These are phyloP conservation scores for Parnassius glacialis DNA, from an alignment of 2,888 invertebrate species.

Conservation along the genomic window DNA sequence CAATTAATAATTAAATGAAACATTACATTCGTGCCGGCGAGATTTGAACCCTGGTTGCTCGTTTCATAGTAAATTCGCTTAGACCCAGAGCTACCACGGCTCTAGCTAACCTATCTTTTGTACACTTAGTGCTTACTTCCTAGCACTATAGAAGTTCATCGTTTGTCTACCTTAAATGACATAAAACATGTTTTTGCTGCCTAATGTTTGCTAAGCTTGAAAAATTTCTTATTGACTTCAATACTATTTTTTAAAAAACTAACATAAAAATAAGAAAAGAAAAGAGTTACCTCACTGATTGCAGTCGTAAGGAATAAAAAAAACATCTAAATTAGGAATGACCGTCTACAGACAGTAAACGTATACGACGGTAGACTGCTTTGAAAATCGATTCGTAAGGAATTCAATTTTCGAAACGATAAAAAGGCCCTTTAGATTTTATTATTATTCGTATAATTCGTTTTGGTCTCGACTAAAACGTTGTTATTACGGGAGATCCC, in stretches of 20 bases:
- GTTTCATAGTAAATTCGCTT: too few species aligned
- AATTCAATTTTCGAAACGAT: slow-evolving; percentile 29
- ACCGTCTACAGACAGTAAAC: not conserved
- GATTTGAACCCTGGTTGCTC: too few species aligned
- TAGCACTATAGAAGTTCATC: too few species aligned
- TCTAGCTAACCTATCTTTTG: too few species aligned
- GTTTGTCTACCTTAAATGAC: too few species aligned
- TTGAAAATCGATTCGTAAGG: slow-evolving; percentile 26
- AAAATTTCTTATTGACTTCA: not conserved
- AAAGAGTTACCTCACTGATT: not conserved
- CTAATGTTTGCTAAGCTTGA: not conserved
- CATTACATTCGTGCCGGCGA: too few species aligned
- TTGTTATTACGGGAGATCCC: slow-evolving; percentile 54
- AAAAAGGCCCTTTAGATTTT: slow-evolving; percentile 39
- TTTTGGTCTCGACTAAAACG: slow-evolving; percentile 43
- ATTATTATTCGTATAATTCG: slow-evolving; percentile 43
- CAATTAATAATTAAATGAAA: too few species aligned
- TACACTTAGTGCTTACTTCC: too few species aligned
- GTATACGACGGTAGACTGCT: slow-evolving; percentile 1
- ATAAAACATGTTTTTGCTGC: too few species aligned
- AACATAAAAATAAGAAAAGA: too few species aligned
- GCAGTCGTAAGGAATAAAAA: slow-evolving; percentile 11
- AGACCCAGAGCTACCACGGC: too few species aligned
- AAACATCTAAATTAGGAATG: slow-evolving; percentile 14
- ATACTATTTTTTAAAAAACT: not conserved